These are phyloP conservation scores for Acanthurus lineatus DNA, from an alignment of 2,797 vertebrate species.

Conservation along the genomic window DNA sequence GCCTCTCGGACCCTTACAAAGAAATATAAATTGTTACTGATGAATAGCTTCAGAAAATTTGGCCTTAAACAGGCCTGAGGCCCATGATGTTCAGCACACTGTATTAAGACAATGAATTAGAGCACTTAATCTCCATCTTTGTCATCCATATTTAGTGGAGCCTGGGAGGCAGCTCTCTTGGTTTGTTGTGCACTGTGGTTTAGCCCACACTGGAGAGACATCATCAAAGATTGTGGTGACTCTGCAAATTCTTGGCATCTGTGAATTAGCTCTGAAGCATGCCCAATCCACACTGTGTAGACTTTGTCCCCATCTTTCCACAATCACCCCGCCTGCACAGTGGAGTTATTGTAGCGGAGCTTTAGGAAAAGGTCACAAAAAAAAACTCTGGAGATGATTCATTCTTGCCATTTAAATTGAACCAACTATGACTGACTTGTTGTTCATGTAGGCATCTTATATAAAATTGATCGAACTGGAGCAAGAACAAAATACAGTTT, in stretches of 20 bases:
- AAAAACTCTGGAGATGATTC: conserved; percentile 46
- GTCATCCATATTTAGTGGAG: conserved; percentile 25
- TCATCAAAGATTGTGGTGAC: conserved; percentile 44
- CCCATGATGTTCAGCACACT: conserved; percentile 23
- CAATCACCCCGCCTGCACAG: conserved; percentile 48
- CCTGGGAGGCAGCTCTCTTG: conserved; percentile 28
- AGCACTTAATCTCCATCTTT: conserved; percentile 41
- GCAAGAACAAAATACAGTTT: background rate
- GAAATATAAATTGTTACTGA: conserved; percentile 27
- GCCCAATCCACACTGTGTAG: conserved; percentile 46
- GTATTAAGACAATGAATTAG: conserved; percentile 35
- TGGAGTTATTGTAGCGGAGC: conserved; percentile 54
- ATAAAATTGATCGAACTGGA: conserved; percentile 10
- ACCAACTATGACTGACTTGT: conserved; percentile 21
- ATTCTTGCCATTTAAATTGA: conserved; percentile 39
- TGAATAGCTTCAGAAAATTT: conserved; percentile 21
- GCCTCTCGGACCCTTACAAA: conserved; percentile 80
- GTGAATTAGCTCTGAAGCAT: conserved; percentile 26
- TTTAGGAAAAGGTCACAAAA: conserved; percentile 55
- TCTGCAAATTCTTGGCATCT: conserved; percentile 60
- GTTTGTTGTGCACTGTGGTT: conserved; percentile 37
- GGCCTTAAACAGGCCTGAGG: conserved; percentile 26
- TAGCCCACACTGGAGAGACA: conserved; percentile 31
- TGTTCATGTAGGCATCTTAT: conserved; percentile 7
- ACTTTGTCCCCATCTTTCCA: conserved; percentile 58